phyloP scores from a whole-genome alignment of 2,797 vertebrate species.

The Eleutherodactylus coqui region DNA sequence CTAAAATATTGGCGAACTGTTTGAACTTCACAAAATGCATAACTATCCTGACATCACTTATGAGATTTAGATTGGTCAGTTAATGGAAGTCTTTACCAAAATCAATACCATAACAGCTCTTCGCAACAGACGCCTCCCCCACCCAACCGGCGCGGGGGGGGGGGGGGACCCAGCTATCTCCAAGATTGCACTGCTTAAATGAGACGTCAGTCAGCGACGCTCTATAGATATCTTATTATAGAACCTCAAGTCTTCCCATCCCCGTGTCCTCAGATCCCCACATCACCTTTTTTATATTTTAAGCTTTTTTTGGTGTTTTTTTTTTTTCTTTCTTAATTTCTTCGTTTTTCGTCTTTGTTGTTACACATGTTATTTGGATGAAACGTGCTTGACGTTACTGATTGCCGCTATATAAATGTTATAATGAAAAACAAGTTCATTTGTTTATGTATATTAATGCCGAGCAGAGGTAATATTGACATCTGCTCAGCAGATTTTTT shows the following conservation, averaged over 20 bases:
- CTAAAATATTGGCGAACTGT: conserved; percentile 81
- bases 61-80: conserved; percentile 87
- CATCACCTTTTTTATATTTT: conserved; percentile 38
- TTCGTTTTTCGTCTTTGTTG: conserved; percentile 57
- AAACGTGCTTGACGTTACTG: conserved; percentile 61
- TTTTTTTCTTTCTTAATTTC: conserved; percentile 39
- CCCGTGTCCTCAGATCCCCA: conserved; percentile 55
- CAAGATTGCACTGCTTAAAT: conserved; percentile 19
- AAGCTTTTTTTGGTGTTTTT: conserved; percentile 5
- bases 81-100: conserved; percentile 86
- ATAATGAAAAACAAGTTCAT: conserved; percentile 64
- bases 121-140: conserved; percentile 78
- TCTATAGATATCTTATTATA: conserved; percentile 37
- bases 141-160: no score
- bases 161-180: conserved; percentile 73
- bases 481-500: conserved; percentile 62
- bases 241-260: background rate
- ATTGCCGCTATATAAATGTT: conserved; percentile 63
- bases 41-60: conserved; percentile 85
- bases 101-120: conserved; percentile 86
- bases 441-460: conserved; percentile 65
- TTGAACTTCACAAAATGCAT: conserved; percentile 80
- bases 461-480: conserved; percentile 63
- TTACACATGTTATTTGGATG: conserved; percentile 63
- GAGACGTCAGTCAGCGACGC: conserved; percentile 15